Evolutionary conservation across 1,140 invertebrate genomes (phyloP).

Genomic region (Drosophila seguyi): DNA sequence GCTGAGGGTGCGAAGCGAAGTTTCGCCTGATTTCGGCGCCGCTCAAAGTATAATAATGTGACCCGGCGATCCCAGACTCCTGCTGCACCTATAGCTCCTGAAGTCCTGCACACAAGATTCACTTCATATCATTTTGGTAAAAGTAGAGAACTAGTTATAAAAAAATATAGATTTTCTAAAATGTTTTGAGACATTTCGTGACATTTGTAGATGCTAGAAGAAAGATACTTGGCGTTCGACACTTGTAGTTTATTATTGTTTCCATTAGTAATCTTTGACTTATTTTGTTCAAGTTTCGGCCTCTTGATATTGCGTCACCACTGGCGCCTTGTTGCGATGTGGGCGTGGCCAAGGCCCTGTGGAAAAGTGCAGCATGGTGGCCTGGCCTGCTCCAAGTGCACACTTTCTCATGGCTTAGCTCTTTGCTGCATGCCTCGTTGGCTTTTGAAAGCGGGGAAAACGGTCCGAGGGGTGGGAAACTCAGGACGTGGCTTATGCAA

Average conservation of each 20-base stretch:
- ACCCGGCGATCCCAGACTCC: constrained; percentile 28
- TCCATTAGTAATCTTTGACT: background rate
- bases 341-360: constrained; percentile 49
- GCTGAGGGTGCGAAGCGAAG: constrained; percentile 35
- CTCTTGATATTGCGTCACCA: constrained; percentile 3
- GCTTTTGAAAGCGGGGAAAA: constrained; percentile 38
- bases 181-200: background rate
- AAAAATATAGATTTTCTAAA: too few relatives aligned
- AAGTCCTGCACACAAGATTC: background rate
- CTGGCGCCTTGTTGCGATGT: constrained; percentile 20
- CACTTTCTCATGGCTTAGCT: constrained; percentile 83
- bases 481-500: constrained; percentile 68
- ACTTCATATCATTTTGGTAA: background rate
- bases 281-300: background rate
- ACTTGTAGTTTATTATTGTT: background rate
- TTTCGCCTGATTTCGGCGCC: constrained; percentile 74
- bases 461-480: background rate
- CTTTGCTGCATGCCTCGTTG: constrained; percentile 75
- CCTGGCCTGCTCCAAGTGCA: constrained; percentile 75
- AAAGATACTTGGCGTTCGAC: background rate
- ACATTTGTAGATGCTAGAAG: background rate
- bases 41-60: constrained; percentile 81
- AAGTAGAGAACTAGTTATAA: too few relatives aligned
- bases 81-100: background rate
- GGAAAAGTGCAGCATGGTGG: constrained; percentile 43